These are phyloP conservation scores for Sphaerophoria taeniata DNA, from an alignment of 2,888 invertebrate species.

Conservation along the genomic window DNA sequence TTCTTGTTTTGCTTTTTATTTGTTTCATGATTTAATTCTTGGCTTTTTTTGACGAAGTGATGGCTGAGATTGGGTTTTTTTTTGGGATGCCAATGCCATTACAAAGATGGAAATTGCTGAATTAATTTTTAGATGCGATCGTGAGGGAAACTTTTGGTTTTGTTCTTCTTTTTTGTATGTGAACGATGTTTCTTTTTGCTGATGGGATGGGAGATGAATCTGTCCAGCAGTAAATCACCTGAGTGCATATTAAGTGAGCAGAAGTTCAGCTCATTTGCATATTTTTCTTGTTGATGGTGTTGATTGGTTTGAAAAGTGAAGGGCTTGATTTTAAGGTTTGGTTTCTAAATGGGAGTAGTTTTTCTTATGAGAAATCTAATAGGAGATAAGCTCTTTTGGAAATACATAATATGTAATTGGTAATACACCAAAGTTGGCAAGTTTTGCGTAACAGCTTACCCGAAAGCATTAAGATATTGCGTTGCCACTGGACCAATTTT, in stretches of 20 bases:
- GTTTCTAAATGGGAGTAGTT: no score
- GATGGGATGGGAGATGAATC: neutral
- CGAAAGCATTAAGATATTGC: no score
- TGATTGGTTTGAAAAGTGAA: slow-evolving; percentile 17
- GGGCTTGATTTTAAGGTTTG: neutral
- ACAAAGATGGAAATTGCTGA: slow-evolving; percentile 72
- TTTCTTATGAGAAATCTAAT: no score
- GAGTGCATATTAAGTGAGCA: slow-evolving; percentile 46
- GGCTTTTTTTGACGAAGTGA: neutral
- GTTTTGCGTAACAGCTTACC: no score
- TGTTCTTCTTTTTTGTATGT: slow-evolving; percentile 4
- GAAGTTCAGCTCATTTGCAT: slow-evolving; percentile 61
- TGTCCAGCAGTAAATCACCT: slow-evolving; percentile 64
- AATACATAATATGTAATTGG: no score
- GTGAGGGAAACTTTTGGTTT: slow-evolving; percentile 17
- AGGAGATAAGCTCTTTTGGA: no score
- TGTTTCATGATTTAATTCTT: slow-evolving; percentile 16
- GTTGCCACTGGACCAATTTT: no score
- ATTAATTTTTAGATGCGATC: slow-evolving; percentile 45
- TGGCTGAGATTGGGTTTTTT: slow-evolving; percentile 16
- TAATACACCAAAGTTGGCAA: no score
- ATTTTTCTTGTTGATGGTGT: slow-evolving; percentile 9
- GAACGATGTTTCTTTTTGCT: neutral
- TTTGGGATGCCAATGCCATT: slow-evolving; percentile 63
- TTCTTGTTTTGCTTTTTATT: slow-evolving; percentile 10